Evolutionary conservation across 1,140 invertebrate species (phyloP).

Genomic region (Heliconius nattereri): DNA sequence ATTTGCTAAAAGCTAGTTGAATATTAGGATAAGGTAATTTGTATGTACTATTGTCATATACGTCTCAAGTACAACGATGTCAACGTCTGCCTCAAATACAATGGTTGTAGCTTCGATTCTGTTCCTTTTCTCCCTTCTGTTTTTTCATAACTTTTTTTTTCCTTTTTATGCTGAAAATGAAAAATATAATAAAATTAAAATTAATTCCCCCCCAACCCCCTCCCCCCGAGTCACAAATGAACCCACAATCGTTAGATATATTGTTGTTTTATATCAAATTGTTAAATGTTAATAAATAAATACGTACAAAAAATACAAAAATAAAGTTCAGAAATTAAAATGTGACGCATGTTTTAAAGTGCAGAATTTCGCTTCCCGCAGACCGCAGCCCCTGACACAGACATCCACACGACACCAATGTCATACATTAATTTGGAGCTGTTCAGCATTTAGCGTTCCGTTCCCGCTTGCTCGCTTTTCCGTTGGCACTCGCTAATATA

Average conservation of each 20-base stretch:
- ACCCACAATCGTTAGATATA: too few relatives aligned
- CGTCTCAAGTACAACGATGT: neutral
- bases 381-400: constrained; percentile 25
- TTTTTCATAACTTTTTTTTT: too few relatives aligned
- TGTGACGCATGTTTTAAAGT: neutral
- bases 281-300: too few relatives aligned
- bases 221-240: too few relatives aligned
- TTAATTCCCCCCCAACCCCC: too few relatives aligned
- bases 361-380: constrained; percentile 10
- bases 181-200: too few relatives aligned
- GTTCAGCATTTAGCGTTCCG: constrained; percentile 13
- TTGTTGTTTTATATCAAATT: too few relatives aligned
- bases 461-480: neutral
- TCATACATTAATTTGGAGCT: constrained; percentile 23
- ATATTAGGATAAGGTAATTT: neutral
- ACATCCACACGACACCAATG: constrained; percentile 18
- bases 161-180: too few relatives aligned
- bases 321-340: neutral
- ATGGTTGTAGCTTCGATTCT: too few relatives aligned
- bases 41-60: neutral
- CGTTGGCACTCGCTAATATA: constrained; percentile 1
- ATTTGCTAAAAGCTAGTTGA: neutral
- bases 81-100: too few relatives aligned
- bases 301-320: neutral
- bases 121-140: too few relatives aligned